These are phyloP conservation scores for Diarsia dahlii DNA, from an alignment of 2,888 invertebrate genomes.

Conservation along the genomic window DNA sequence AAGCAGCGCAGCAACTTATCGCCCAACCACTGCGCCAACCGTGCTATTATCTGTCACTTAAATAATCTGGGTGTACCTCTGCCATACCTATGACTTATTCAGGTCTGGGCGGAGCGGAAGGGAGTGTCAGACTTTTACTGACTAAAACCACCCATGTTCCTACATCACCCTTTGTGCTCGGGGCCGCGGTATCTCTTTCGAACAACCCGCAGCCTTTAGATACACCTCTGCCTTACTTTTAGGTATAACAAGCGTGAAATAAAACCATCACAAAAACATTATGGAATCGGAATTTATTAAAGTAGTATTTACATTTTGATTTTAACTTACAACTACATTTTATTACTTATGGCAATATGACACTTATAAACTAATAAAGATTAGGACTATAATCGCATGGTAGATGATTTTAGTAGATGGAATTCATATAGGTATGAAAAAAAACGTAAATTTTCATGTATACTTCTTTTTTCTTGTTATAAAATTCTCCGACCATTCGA, in stretches of 20 bases:
- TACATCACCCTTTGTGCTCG: too few relatives aligned
- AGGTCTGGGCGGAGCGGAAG: too few relatives aligned
- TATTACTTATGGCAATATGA: constrained; percentile 78
- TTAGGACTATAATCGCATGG: constrained; percentile 35
- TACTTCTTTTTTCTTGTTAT: neutral
- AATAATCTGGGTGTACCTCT: neutral
- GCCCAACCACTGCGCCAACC: too few relatives aligned
- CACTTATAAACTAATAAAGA: constrained; percentile 55
- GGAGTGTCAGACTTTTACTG: too few relatives aligned
- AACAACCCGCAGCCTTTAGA: neutral
- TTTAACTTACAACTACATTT: constrained; percentile 71
- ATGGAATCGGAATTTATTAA: constrained; percentile 83
- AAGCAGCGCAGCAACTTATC: too few relatives aligned
- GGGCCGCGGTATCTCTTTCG: too few relatives aligned
- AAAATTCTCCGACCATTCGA: constrained; percentile 24
- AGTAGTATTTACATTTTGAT: constrained; percentile 81
- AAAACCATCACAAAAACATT: constrained; percentile 70
- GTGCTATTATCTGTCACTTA: too few relatives aligned
- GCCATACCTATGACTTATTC: too few relatives aligned
- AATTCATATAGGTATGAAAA: neutral
- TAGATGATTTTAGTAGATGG: constrained; percentile 22
- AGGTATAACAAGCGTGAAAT: constrained; percentile 23
- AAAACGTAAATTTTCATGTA: neutral
- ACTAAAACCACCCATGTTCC: too few relatives aligned
- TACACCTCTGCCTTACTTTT: neutral